A percentile compares a stretch with the other conserved stretches of the same genome.
phyloP scores from a whole-genome alignment of 2,888 invertebrate species.

The Acrobasis repandana region DNA sequence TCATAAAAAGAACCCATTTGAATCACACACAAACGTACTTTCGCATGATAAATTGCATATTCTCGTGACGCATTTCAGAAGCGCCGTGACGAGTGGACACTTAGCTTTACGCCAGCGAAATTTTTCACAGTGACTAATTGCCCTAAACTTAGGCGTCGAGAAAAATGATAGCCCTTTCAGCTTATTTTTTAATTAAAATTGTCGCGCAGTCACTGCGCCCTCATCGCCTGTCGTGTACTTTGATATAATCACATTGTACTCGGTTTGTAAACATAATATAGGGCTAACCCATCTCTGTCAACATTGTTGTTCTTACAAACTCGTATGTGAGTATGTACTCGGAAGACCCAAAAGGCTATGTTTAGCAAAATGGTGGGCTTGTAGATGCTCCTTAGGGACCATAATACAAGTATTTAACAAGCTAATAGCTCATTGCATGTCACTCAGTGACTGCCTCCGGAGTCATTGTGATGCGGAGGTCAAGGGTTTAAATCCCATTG shows the following conservation, averaged over 20 bases:
- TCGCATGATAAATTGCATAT: constrained; percentile 20
- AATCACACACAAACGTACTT: constrained; percentile 10
- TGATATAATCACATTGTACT: background rate
- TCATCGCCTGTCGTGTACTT: background rate
- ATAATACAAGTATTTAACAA: no score
- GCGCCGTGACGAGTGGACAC: constrained; percentile 42
- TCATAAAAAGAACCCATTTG: background rate
- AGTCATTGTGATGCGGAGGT: no score
- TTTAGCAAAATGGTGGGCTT: no score
- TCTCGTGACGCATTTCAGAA: constrained; percentile 37
- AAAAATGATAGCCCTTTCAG: background rate
- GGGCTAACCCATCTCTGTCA: no score
- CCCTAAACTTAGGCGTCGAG: constrained; percentile 20
- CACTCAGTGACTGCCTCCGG: no score
- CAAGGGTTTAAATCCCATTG: no score
- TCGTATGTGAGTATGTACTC: no score
- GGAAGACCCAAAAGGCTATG: no score
- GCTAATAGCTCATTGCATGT: no score
- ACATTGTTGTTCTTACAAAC: no score
- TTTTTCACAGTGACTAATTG: constrained; percentile 22
- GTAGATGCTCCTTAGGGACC: no score
- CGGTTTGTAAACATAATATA: no score
- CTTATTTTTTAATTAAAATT: constrained; percentile 31
- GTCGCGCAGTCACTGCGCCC: constrained; percentile 3
- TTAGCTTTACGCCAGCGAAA: constrained; percentile 27